phyloP scores from a whole-genome alignment of 2,113 vertebrate species.

The Lophura nycthemera region DNA sequence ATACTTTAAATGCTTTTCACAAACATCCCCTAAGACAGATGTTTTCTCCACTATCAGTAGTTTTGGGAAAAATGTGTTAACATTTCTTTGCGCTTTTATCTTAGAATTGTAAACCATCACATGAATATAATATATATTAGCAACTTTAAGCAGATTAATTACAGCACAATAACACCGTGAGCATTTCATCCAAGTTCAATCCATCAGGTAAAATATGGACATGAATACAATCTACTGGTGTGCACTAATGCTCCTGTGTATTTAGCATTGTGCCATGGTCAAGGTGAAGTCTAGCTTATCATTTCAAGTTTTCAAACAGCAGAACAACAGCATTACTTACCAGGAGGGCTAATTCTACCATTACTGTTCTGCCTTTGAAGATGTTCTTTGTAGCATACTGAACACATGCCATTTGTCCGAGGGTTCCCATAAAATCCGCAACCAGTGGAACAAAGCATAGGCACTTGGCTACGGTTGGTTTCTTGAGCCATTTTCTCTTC shows the following conservation, averaged over 20 bases:
- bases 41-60: neutral
- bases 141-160: neutral
- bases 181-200: neutral
- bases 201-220: neutral
- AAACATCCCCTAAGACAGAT: neutral
- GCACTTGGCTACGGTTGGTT: conserved; percentile 90
- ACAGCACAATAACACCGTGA: neutral
- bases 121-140: neutral
- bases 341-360: conserved; percentile 86
- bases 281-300: neutral
- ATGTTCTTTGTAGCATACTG: conserved; percentile 91
- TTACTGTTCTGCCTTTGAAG: conserved; percentile 89
- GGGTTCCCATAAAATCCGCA: conserved; percentile 92
- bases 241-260: neutral
- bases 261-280: accelerated
- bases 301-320: neutral
- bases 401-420: conserved; percentile 90
- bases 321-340: conserved; percentile 62
- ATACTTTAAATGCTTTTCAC: neutral
- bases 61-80: neutral
- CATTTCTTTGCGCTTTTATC: neutral
- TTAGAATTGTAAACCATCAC: neutral
- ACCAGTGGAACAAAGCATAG: conserved; percentile 89
- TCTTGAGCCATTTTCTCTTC: conserved; percentile 90
- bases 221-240: neutral